Base-by-base conservation (phyloP, 92 coral and sea anemone genomes). In the Galaxea fascicularis region DNA sequence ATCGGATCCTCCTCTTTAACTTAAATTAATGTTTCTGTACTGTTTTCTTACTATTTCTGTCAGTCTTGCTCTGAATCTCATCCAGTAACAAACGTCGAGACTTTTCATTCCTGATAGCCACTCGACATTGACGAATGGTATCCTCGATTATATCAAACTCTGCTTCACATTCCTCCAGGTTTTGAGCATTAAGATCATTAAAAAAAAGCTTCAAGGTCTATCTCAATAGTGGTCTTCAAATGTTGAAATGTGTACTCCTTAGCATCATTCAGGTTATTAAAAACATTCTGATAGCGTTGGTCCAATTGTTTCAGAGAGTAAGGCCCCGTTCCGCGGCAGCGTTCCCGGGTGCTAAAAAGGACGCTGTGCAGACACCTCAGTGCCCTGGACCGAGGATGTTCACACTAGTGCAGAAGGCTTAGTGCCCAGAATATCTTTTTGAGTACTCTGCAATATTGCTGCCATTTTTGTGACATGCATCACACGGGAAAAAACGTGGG, bases 261-360 rank as follows among this genome's bases (percentile, higher is more conserved):
- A 73, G 78, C 78, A 73, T 73, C 78, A 31, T 11, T 13, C 44
- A 73, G 13, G 78, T 73, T 73, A 39, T 73, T 35, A 73, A 53
- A 73, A 27, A 45, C 78, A 73, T 35, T 21, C 53, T 73, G 7
- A 73, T 73, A 73, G 52, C 78, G 78, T 10, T 26, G 57, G 18
- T 73, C 78, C 53, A 73, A 56, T 44, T 73, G 78, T 73, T 73
- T 73, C 78, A 73, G 44, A 73, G 78, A 73, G n/a, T n/a, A n/a
- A n/a, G n/a, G n/a, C n/a, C n/a, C n/a, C n/a, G n/a, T n/a, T n/a
- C n/a, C n/a, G n/a, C n/a, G n/a, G n/a, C n/a, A n/a, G n/a, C n/a
- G n/a, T n/a, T n/a, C n/a, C n/a, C n/a, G n/a, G n/a, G n/a, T n/a
- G n/a, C n/a, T n/a, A n/a, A n/a, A n/a, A n/a, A n/a, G n/a, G n/a